Conservation (phyloP, 2,888 invertebrate species). For the Stenodema calcarata region DNA sequence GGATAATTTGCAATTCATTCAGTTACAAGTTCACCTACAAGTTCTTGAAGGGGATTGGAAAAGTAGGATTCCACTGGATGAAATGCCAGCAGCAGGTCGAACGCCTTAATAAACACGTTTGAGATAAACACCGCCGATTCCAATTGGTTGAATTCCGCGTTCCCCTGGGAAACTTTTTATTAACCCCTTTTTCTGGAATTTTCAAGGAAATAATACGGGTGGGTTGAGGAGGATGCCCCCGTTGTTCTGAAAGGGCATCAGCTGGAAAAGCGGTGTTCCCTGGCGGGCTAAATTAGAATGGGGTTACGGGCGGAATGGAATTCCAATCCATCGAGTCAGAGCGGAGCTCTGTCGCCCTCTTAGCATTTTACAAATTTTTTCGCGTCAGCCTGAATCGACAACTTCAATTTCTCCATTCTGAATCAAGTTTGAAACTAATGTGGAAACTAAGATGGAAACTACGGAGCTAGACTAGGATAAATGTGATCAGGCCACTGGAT, state of each 20-base stretch:
- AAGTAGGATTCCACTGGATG: too few species aligned
- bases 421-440: not conserved
- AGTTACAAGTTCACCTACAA: too few species aligned
- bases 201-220: not conserved
- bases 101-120: not conserved
- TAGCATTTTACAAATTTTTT: not conserved
- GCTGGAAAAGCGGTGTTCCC: constrained; percentile 1
- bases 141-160: not conserved
- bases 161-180: not conserved
- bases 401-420: not conserved
- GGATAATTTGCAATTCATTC: too few species aligned
- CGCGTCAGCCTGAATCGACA: not conserved
- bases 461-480: not conserved
- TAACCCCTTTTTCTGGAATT: not conserved
- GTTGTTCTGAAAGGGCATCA: constrained; percentile 4
- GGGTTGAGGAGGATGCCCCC: not conserved
- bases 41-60: too few species aligned
- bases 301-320: not conserved
- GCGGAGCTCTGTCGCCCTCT: not conserved
- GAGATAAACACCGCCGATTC: not conserved
- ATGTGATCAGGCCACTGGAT: not conserved
- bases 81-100: not conserved
- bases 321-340: constrained; percentile 3
- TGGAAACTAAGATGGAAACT: not conserved
- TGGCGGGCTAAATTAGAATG: not conserved